Conservation (phyloP, 2,113 vertebrate genomes). For the Pyxicephalus adspersus region DNA sequence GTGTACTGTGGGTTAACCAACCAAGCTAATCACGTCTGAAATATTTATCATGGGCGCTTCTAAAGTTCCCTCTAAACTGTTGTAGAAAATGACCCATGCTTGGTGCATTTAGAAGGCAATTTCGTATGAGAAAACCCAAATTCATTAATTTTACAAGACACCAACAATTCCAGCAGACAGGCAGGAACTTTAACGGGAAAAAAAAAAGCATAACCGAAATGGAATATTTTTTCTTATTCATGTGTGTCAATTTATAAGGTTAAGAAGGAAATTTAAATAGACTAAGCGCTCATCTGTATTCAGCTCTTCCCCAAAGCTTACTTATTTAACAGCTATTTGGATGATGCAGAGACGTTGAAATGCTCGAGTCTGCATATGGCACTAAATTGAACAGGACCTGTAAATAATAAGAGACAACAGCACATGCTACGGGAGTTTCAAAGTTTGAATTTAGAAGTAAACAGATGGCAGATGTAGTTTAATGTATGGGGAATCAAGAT, state of each 20-base stretch:
- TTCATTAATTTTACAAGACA: constrained; percentile 29
- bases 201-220: not conserved
- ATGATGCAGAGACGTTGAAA: constrained; percentile 41
- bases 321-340: constrained; percentile 50
- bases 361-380: constrained; percentile 51
- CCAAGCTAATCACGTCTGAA: constrained; percentile 2
- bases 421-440: constrained; percentile 35
- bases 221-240: constrained; percentile 37
- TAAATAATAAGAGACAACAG: constrained; percentile 55
- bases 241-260: constrained; percentile 38
- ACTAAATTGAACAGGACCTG: constrained; percentile 52
- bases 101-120: not conserved
- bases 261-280: constrained; percentile 33
- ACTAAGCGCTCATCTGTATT: constrained; percentile 43
- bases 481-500: constrained; percentile 37
- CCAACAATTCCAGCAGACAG: not conserved
- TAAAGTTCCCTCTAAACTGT: not conserved
- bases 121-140: not conserved
- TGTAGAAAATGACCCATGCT: not conserved
- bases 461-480: constrained; percentile 55
- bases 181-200: not conserved
- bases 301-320: not conserved
- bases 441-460: constrained; percentile 53
- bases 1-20: constrained; percentile 21
- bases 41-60: not conserved